Evolutionary conservation across 2,797 vertebrate genomes (phyloP).

Genomic region (Hylomyscus alleni): DNA sequence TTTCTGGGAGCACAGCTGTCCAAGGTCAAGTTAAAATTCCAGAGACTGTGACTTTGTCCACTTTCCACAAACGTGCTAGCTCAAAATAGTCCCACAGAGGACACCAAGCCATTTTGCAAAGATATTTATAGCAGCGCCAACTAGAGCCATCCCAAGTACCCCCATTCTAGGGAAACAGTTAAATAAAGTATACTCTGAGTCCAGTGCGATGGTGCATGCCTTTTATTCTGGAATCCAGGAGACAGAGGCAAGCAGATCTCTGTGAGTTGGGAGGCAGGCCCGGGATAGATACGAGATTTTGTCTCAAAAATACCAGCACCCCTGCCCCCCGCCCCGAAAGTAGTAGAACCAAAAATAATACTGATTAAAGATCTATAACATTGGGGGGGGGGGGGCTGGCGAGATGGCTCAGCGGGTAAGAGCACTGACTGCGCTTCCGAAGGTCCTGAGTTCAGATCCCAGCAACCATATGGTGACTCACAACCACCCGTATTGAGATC

Average conservation of each 20-base stretch:
- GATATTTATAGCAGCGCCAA: conserved; percentile 39
- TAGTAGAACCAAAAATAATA: neutral
- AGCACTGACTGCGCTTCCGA: too few species aligned
- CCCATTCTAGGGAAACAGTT: neutral
- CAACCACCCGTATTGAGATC: too few species aligned
- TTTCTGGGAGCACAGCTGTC: neutral
- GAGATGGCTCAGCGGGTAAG: too few species aligned
- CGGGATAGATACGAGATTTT: neutral
- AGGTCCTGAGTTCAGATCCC: too few species aligned
- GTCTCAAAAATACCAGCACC: neutral
- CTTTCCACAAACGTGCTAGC: conserved; percentile 55
- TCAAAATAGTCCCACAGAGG: conserved; percentile 49
- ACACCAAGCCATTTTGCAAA: conserved; percentile 44
- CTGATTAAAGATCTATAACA: conserved; percentile 35
- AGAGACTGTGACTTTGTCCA: conserved; percentile 8
- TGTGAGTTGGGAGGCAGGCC: neutral
- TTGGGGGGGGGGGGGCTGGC: too few species aligned
- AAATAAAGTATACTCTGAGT: neutral
- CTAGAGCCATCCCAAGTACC: neutral
- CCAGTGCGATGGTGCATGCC: neutral
- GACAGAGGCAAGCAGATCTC: neutral
- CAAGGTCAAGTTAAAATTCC: conserved; percentile 53
- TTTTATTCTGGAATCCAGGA: neutral
- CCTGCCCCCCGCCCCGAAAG: neutral
- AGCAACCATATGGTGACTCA: too few species aligned